Conservation (phyloP, 2,888 invertebrate species). For the Chouioia cunea region DNA sequence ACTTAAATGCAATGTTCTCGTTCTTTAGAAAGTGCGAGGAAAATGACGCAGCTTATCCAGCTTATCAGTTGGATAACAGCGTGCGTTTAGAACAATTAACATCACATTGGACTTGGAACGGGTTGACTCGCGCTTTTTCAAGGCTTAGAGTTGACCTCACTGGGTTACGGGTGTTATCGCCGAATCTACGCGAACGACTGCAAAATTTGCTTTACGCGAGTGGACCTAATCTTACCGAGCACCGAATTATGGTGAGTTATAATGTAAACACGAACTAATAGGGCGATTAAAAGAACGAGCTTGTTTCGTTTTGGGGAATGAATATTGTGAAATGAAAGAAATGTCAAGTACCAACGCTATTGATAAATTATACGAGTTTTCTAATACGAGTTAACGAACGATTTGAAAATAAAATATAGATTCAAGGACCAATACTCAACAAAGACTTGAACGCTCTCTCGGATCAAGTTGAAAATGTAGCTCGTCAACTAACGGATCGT, state of each 20-base stretch:
- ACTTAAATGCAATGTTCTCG: no score
- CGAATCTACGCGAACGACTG: constrained; percentile 72
- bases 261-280: no score
- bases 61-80: constrained; percentile 79
- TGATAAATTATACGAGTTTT: neutral
- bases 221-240: constrained; percentile 74
- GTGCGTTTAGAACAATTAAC: constrained; percentile 78
- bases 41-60: constrained; percentile 79
- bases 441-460: constrained; percentile 76
- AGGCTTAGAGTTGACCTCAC: constrained; percentile 72
- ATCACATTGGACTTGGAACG: constrained; percentile 76
- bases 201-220: constrained; percentile 73
- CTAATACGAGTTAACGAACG: no score
- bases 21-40: constrained; percentile 78
- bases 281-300: no score
- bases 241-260: constrained; percentile 68
- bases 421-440: constrained; percentile 74
- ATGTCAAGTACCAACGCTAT: no score
- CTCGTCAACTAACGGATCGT: constrained; percentile 78
- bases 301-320: no score
- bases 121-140: constrained; percentile 60
- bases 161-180: constrained; percentile 73
- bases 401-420: constrained; percentile 67
- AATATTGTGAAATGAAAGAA: no score
- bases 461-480: constrained; percentile 77